phyloP scores from a whole-genome alignment of 2,797 vertebrate genomes.

The Fundulus diaphanus region DNA sequence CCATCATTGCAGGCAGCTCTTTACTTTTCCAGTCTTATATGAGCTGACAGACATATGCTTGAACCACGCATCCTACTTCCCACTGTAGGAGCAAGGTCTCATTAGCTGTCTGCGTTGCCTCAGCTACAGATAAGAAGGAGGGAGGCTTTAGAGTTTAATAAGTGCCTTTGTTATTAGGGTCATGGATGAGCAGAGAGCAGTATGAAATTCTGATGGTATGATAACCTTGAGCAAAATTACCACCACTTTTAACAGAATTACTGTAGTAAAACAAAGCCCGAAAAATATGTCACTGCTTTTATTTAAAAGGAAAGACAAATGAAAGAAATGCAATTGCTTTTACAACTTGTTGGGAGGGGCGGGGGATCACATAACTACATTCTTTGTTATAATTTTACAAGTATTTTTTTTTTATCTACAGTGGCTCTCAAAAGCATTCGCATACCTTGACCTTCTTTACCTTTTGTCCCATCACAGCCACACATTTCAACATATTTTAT shows the following conservation, averaged over 20 bases:
- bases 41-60: conserved; percentile 26
- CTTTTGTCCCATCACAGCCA: background rate
- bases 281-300: background rate
- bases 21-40: conserved; percentile 32
- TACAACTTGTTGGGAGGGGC: too few species aligned
- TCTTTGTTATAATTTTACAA: background rate
- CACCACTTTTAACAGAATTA: conserved; percentile 3
- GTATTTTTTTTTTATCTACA: background rate
- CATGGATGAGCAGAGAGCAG: background rate
- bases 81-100: conserved; percentile 8
- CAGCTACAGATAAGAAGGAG: background rate
- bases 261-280: background rate
- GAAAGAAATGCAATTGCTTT: background rate
- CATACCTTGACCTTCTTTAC: background rate
- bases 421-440: background rate
- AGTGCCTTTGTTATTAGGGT: background rate
- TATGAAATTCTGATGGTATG: conserved; percentile 1
- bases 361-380: background rate
- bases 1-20: conserved; percentile 34
- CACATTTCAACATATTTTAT: too few species aligned
- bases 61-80: conserved; percentile 8
- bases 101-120: conserved; percentile 12
- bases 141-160: background rate
- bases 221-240: conserved; percentile 8
- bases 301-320: background rate